Conservation (phyloP, 2,797 vertebrate genomes). For the Cossypha dichroa region DNA sequence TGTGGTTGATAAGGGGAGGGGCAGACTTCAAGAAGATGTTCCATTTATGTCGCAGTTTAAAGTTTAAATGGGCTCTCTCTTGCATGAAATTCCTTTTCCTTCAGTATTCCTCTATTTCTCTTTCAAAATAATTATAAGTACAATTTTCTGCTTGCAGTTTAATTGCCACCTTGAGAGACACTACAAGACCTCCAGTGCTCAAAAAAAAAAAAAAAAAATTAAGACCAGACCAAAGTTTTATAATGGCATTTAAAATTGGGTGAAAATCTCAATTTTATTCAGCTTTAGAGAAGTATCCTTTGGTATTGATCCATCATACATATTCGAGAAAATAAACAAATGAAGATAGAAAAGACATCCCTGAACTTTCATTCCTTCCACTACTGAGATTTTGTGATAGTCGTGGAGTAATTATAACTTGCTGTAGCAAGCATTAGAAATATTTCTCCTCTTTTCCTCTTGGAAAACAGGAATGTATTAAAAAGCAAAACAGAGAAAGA, state of each 20-base stretch:
- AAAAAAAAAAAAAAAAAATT: not conserved
- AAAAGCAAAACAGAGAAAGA: not conserved
- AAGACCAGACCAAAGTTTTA: not conserved
- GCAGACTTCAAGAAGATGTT: not conserved
- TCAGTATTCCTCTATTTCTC: not conserved
- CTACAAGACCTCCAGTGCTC: not conserved
- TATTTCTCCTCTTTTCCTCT: not conserved
- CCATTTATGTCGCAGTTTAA: not conserved
- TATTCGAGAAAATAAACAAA: not conserved
- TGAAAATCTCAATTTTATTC: not conserved
- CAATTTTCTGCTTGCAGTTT: not conserved
- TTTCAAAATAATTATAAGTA: not conserved
- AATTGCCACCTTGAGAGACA: not conserved
- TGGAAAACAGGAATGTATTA: not conserved
- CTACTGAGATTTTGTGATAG: not conserved
- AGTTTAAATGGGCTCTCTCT: not conserved
- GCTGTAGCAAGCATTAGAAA: not conserved
- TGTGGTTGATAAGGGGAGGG: not conserved
- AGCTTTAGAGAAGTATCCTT: not conserved
- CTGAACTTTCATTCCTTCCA: not conserved
- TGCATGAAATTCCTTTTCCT: not conserved
- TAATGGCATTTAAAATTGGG: not conserved
- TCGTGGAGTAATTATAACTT: not conserved
- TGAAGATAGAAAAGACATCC: not conserved
- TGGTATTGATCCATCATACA: not conserved